Conservation (phyloP, 2,113 vertebrate genomes). For the Nyctereutes procyonoides region DNA sequence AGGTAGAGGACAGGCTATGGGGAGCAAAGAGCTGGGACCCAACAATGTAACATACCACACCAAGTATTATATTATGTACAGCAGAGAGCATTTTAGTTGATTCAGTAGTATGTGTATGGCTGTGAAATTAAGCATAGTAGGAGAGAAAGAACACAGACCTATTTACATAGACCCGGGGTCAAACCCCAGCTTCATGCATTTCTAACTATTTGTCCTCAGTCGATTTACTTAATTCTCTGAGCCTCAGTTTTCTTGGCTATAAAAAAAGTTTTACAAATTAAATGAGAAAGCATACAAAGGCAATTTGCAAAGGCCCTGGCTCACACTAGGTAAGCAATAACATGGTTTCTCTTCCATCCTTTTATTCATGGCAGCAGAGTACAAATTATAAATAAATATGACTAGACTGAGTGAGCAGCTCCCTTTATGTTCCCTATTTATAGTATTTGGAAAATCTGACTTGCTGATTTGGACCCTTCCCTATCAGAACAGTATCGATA, state of each 20-base stretch:
- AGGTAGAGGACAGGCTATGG: neutral
- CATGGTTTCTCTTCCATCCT: neutral
- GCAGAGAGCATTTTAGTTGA: neutral
- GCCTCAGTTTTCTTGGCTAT: neutral
- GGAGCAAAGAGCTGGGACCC: neutral
- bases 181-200: neutral
- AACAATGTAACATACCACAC: neutral
- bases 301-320: neutral
- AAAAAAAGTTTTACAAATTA: neutral
- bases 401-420: neutral
- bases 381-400: neutral
- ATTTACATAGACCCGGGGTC: neutral
- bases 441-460: neutral
- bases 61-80: too few species aligned
- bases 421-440: neutral
- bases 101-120: neutral
- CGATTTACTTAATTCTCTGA: neutral
- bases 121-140: neutral
- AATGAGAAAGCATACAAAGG: neutral
- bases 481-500: neutral
- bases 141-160: neutral
- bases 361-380: neutral
- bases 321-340: neutral
- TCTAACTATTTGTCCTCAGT: neutral
- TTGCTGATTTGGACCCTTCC: neutral